Conservation (phyloP, 2,888 invertebrate species). For the Aspidiotus destructor region DNA sequence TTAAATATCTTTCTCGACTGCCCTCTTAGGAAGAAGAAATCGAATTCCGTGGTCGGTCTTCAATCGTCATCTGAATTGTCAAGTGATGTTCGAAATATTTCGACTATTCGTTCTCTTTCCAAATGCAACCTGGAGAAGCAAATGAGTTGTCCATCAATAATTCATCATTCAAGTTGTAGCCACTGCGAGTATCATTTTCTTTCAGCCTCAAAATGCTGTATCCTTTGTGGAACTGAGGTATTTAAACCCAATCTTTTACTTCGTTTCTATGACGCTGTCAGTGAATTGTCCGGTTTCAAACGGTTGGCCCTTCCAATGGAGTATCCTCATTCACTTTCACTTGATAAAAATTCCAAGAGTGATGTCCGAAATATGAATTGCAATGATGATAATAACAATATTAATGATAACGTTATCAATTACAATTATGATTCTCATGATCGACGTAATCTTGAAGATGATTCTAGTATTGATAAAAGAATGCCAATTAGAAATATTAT, state of each 20-base stretch:
- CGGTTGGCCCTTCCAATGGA: not conserved
- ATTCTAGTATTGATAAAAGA: not conserved
- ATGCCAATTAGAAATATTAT: not conserved
- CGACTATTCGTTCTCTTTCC: not conserved
- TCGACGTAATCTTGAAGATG: not conserved
- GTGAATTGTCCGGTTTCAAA: not conserved
- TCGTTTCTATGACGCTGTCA: slow-evolving; percentile 18
- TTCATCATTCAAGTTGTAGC: slow-evolving; percentile 1
- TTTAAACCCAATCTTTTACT: not conserved
- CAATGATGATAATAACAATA: slow-evolving; percentile 15
- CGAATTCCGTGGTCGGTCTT: not conserved
- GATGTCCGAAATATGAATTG: not conserved
- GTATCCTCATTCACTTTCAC: not conserved
- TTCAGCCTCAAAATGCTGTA: slow-evolving; percentile 6
- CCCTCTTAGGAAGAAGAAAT: not conserved
- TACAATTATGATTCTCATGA: not conserved
- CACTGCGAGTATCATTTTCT: not conserved
- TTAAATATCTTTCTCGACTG: no score
- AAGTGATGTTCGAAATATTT: not conserved
- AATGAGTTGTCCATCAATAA: slow-evolving; percentile 13
- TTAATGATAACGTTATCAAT: not conserved
- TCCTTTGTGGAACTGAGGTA: not conserved
- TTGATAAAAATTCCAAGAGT: slow-evolving; percentile 51
- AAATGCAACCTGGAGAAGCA: slow-evolving; percentile 4
- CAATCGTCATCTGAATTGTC: not conserved